Percentiles rank a stretch among this genome's conserved stretches.
Conservation (phyloP, 2,888 invertebrate species). For the Aquatica leii region DNA sequence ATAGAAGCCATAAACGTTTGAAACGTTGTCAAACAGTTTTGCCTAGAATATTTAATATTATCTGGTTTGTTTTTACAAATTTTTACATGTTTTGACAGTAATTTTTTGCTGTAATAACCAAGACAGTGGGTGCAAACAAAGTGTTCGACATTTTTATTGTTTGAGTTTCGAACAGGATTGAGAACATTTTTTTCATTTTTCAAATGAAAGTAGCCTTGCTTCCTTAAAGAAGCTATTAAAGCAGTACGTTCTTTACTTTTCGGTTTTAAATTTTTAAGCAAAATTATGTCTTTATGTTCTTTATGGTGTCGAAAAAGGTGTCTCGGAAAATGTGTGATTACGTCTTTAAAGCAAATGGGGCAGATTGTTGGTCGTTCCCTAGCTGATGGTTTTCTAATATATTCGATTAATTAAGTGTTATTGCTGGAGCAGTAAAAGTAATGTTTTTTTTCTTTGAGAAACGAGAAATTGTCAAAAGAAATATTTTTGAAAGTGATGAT, state of each 20-base stretch:
- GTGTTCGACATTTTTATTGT: constrained; percentile 17
- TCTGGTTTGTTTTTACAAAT: constrained; percentile 15
- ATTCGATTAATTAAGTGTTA: too few relatives aligned
- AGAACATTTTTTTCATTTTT: constrained; percentile 25
- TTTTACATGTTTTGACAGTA: constrained; percentile 14
- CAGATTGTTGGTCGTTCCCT: constrained; percentile 31
- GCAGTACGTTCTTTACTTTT: constrained; percentile 25
- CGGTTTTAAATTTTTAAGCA: constrained; percentile 25
- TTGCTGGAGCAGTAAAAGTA: too few relatives aligned
- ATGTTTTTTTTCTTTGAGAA: too few relatives aligned
- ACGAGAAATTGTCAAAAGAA: too few relatives aligned
- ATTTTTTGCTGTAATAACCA: constrained; percentile 9
- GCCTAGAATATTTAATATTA: not conserved
- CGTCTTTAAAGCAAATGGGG: constrained; percentile 26
- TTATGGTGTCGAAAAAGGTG: constrained; percentile 27
- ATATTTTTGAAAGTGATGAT: too few relatives aligned
- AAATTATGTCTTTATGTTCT: too few relatives aligned
- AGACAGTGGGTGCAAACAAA: too few relatives aligned
- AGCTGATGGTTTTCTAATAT: constrained; percentile 17
- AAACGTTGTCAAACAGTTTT: constrained; percentile 13
- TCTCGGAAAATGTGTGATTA: constrained; percentile 31
- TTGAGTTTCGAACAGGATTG: constrained; percentile 26
- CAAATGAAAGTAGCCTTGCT: constrained; percentile 32
- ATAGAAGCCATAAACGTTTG: constrained; percentile 16
- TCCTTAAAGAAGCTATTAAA: constrained; percentile 23